These are phyloP conservation scores for Trachymyrmex cornetzi DNA, from an alignment of 1,140 invertebrate species.

Conservation along the genomic window DNA sequence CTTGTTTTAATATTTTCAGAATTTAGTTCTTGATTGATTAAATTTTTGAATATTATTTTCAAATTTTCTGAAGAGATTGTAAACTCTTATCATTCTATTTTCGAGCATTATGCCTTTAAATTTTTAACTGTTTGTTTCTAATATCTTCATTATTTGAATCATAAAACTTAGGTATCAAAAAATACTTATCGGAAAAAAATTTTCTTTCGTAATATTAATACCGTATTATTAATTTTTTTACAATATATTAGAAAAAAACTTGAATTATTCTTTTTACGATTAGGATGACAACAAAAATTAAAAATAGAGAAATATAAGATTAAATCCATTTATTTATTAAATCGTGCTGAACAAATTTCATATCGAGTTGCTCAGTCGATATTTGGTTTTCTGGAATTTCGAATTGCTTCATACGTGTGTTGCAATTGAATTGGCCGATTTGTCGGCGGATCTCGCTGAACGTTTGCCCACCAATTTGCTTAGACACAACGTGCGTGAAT, in stretches of 20 bases:
- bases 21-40: background rate
- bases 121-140: background rate
- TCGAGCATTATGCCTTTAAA: background rate
- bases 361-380: background rate
- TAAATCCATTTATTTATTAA: background rate
- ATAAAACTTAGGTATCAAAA: background rate
- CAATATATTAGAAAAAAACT: background rate
- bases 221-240: background rate
- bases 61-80: background rate
- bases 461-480: conserved; percentile 77
- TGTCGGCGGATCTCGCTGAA: conserved; percentile 65
- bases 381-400: conserved; percentile 26
- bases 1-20: background rate
- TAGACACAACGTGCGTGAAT: conserved; percentile 73
- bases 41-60: background rate
- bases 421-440: conserved; percentile 74
- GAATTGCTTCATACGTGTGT: conserved; percentile 58
- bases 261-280: background rate
- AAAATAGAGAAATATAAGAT: background rate
- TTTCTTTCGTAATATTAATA: background rate
- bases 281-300: background rate
- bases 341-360: background rate
- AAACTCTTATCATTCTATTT: background rate
- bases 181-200: background rate
- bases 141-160: background rate